A percentile compares a stretch with the other conserved stretches of the same genome.
phyloP scores from a whole-genome alignment of 2,113 vertebrate genomes.

The Buteo buteo region DNA sequence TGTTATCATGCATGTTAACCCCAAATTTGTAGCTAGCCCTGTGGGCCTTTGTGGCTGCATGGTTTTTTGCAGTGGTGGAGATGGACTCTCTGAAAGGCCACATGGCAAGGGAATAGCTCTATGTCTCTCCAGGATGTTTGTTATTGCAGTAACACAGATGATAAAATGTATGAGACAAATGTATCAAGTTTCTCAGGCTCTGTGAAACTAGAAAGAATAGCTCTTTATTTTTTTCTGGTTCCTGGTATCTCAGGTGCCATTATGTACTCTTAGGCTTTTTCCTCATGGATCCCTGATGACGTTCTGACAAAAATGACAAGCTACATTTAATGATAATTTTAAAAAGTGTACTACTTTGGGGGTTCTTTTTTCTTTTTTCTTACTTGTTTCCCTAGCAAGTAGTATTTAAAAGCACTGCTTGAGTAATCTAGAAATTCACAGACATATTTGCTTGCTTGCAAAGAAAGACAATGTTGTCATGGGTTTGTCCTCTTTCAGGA shows the following conservation, averaged over 20 bases:
- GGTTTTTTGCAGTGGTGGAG: neutral
- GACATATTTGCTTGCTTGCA: neutral
- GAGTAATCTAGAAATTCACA: neutral
- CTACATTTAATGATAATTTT: neutral
- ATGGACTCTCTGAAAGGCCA: neutral
- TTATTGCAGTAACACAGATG: neutral
- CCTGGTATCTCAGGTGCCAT: neutral
- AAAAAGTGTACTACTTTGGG: neutral
- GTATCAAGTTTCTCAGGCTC: neutral
- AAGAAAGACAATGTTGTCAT: neutral
- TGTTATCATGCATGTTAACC: neutral
- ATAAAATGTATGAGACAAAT: neutral
- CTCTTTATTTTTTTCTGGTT: neutral
- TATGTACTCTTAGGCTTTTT: neutral
- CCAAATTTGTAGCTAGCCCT: neutral
- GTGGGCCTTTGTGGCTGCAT: neutral
- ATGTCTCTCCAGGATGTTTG: neutral
- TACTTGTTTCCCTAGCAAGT: neutral
- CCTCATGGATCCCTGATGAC: neutral
- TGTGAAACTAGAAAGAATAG: neutral
- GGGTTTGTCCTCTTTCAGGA: neutral
- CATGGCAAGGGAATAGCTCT: neutral
- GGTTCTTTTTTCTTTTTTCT: neutral
- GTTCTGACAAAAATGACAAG: neutral
- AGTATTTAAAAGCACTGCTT: neutral